Percentiles rank a stretch among this genome's conserved stretches.
Evolutionary conservation across 1,140 invertebrate species (phyloP).

Genomic region (Nylanderia fulva): DNA sequence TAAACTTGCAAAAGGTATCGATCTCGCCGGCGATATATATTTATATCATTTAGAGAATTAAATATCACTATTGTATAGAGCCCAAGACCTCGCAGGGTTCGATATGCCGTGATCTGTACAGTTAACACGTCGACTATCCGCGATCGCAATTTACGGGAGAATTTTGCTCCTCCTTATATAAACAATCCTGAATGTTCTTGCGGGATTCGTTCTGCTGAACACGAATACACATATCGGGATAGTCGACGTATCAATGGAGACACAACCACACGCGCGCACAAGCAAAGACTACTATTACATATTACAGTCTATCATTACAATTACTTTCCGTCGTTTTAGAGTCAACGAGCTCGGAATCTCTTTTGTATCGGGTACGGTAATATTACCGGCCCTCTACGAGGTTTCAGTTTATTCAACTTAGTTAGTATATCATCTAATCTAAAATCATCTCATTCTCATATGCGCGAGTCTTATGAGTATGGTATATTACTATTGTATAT

Average conservation of each 20-base stretch:
- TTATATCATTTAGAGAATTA: slow-evolving; percentile 15
- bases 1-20: slow-evolving; percentile 54
- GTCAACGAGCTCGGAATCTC: slow-evolving; percentile 12
- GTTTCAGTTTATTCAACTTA: not conserved
- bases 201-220: not conserved
- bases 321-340: slow-evolving; percentile 45
- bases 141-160: not conserved
- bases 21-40: slow-evolving; percentile 17
- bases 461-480: not conserved
- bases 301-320: slow-evolving; percentile 50
- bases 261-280: slow-evolving; percentile 51
- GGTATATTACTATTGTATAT: slow-evolving; percentile 53
- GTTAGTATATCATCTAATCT: slow-evolving; percentile 43
- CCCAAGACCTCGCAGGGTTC: slow-evolving; percentile 58
- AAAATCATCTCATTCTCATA: slow-evolving; percentile 22
- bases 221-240: not conserved
- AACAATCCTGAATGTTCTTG: not conserved
- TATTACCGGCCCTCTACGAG: slow-evolving; percentile 51
- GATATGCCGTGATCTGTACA: slow-evolving; percentile 48
- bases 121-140: slow-evolving; percentile 43
- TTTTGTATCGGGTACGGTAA: slow-evolving; percentile 5
- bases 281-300: slow-evolving; percentile 50
- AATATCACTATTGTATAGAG: slow-evolving; percentile 37
- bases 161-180: not conserved
- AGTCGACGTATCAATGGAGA: slow-evolving; percentile 31